These are phyloP conservation scores for Mustela lutreola DNA, from an alignment of 2,113 vertebrate genomes.

Conservation along the genomic window DNA sequence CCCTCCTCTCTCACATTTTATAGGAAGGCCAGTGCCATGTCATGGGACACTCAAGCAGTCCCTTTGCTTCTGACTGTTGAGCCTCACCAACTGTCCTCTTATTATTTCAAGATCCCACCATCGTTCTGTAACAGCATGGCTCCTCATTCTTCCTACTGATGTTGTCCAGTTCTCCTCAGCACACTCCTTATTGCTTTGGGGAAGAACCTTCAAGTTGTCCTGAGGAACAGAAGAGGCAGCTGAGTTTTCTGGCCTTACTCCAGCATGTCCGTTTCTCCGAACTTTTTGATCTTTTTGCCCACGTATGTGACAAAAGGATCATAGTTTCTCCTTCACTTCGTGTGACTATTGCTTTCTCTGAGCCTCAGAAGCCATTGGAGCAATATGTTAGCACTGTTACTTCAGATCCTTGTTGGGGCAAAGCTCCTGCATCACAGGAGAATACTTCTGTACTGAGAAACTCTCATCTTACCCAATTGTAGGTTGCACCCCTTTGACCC, in stretches of 20 bases:
- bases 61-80: neutral
- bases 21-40: neutral
- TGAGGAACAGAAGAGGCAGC: neutral
- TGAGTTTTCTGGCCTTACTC: neutral
- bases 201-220: neutral
- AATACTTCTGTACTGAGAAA: neutral
- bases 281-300: neutral
- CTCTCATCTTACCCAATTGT: neutral
- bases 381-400: fast-evolving
- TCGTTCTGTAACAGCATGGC: neutral
- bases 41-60: neutral
- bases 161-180: neutral
- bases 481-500: neutral
- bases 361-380: neutral
- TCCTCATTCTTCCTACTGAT: neutral
- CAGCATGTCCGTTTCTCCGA: neutral
- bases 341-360: neutral
- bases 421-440: neutral
- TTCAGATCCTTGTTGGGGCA: neutral
- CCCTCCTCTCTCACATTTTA: too few species aligned
- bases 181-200: neutral
- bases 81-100: neutral
- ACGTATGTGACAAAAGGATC: neutral
- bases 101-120: neutral
- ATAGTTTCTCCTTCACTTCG: neutral